Evolutionary conservation across 1,140 invertebrate genomes (phyloP).

Genomic region (Eubasilissa regina): DNA sequence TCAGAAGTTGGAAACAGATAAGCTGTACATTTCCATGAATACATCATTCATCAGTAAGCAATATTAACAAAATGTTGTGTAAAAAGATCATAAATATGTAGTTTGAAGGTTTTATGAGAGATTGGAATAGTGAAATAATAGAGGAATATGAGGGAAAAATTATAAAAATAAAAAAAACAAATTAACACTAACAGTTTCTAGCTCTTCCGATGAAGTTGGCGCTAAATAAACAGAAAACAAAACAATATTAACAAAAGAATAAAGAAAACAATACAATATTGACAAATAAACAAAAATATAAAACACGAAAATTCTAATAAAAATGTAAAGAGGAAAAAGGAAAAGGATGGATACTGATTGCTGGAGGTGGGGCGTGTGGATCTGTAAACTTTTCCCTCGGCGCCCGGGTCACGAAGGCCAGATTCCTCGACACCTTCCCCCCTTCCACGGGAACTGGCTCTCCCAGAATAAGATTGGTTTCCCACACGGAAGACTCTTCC

Average conservation of each 20-base stretch:
- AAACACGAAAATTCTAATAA: background rate
- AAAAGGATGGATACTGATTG: conserved; percentile 1
- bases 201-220: background rate
- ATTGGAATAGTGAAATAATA: background rate
- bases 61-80: too few species aligned
- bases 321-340: background rate
- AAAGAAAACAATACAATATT: background rate
- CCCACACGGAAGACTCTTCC: background rate
- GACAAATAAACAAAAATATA: background rate
- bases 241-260: background rate
- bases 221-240: background rate
- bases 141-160: background rate
- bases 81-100: too few species aligned
- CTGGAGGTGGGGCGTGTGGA: background rate
- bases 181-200: background rate
- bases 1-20: background rate
- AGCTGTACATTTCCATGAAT: background rate
- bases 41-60: background rate
- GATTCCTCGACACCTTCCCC: conserved; percentile 26
- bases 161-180: background rate
- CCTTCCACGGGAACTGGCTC: conserved; percentile 7
- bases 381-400: conserved; percentile 7
- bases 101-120: too few species aligned
- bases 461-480: conserved; percentile 1
- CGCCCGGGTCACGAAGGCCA: background rate